phyloP scores from a whole-genome alignment of 2,113 vertebrate genomes.

The Columba janthina region DNA sequence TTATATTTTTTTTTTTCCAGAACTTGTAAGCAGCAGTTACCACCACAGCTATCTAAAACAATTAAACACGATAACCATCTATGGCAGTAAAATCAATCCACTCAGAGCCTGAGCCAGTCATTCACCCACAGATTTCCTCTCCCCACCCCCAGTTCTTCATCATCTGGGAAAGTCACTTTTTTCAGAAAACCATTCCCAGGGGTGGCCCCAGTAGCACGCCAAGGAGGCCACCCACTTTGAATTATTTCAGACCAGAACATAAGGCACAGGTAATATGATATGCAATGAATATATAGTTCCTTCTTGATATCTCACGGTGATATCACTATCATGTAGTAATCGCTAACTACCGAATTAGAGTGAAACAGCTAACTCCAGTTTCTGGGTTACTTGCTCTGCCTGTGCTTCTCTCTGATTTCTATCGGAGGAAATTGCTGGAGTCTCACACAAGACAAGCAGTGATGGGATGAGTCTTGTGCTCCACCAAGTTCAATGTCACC shows the following conservation, averaged over 20 bases:
- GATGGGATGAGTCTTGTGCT: neutral
- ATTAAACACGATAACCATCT: neutral
- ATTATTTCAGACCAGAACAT: neutral
- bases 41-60: neutral
- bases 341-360: neutral
- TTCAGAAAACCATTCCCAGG: neutral
- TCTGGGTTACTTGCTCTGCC: neutral
- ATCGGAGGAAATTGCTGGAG: neutral
- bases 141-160: neutral
- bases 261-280: neutral
- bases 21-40: neutral
- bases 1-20: neutral
- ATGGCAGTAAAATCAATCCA: neutral
- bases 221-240: conserved; percentile 22
- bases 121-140: neutral
- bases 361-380: neutral
- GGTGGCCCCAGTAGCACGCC: neutral
- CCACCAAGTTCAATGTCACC: neutral
- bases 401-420: neutral
- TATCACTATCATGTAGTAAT: neutral
- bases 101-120: neutral
- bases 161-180: neutral
- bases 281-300: neutral
- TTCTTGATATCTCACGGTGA: neutral
- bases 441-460: neutral